Conservation (phyloP, 1,140 invertebrate genomes). For the Drosophila triauraria region DNA sequence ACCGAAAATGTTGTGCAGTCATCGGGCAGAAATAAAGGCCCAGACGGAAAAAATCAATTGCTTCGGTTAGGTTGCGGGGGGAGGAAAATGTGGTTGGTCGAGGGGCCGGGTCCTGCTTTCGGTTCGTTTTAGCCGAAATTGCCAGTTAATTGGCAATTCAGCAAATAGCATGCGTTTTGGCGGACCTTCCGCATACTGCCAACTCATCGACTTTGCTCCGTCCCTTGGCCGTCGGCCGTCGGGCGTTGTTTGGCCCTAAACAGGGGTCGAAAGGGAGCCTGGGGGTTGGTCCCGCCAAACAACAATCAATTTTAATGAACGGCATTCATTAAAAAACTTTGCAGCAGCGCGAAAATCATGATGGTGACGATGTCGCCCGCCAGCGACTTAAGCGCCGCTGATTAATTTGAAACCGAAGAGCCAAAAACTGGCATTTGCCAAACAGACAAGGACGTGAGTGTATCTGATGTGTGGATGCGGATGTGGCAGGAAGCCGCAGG, state of each 20-base stretch:
- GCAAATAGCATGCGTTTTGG: conserved; percentile 73
- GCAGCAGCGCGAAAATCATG: conserved; percentile 66
- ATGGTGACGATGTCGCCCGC: conserved; percentile 46
- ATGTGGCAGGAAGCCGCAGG: conserved; percentile 34
- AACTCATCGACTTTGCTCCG: conserved; percentile 64
- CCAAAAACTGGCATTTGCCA: conserved; percentile 75
- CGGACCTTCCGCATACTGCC: conserved; percentile 55
- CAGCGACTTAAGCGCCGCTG: conserved; percentile 73
- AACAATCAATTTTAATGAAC: conserved; percentile 84
- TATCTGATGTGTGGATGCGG: conserved; percentile 14
- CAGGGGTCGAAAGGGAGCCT: background rate
- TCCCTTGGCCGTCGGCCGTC: conserved; percentile 1
- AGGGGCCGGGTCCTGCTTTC: background rate
- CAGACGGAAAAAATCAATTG: conserved; percentile 56
- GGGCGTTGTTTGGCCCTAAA: background rate
- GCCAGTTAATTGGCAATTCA: conserved; percentile 80
- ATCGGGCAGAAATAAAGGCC: conserved; percentile 45
- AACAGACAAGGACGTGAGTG: conserved; percentile 54
- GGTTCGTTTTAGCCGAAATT: conserved; percentile 62
- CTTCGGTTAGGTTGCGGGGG: background rate
- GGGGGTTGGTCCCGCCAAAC: conserved; percentile 40
- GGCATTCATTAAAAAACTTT: conserved; percentile 81
- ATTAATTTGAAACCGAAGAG: conserved; percentile 80
- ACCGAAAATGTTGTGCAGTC: conserved; percentile 52
- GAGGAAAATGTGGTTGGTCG: background rate